Percentiles rank a stretch among this genome's conserved stretches.
Conservation (phyloP, 2,888 invertebrate genomes). For the Dryomyza anilis region DNA sequence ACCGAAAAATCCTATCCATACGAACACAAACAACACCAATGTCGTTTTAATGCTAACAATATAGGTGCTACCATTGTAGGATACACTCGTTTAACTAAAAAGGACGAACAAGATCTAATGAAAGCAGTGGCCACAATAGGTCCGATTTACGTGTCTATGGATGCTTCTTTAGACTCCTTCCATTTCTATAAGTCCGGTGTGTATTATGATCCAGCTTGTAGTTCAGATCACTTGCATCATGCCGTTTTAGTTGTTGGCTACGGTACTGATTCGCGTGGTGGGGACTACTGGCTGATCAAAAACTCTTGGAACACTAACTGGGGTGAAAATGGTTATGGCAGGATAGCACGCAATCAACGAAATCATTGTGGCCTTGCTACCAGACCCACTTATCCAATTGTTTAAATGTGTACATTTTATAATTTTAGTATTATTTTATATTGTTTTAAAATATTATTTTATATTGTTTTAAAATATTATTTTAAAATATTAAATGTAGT, state of each 20-base stretch:
- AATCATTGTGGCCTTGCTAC: constrained; percentile 90
- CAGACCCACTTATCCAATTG: constrained; percentile 82
- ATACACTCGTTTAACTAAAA: constrained; percentile 75
- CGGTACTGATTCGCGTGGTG: constrained; percentile 58
- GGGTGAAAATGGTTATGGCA: constrained; percentile 86
- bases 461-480: neutral
- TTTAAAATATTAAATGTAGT: neutral
- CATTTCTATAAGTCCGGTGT: constrained; percentile 83
- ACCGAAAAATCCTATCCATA: constrained; percentile 89
- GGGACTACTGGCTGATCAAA: constrained; percentile 74
- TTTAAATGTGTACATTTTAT: no score
- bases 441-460: neutral
- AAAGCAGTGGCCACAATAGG: constrained; percentile 83
- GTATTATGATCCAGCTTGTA: constrained; percentile 81
- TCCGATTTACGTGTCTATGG: constrained; percentile 86
- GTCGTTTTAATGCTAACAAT: constrained; percentile 68
- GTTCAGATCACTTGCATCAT: constrained; percentile 76
- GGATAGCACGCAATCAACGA: constrained; percentile 81
- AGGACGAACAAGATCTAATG: constrained; percentile 73
- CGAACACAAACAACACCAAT: constrained; percentile 75
- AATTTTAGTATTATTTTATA: neutral
- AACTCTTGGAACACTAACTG: constrained; percentile 75
- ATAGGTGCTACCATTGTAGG: constrained; percentile 82
- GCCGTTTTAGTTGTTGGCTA: constrained; percentile 65
- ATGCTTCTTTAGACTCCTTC: constrained; percentile 84